These are phyloP conservation scores for Nineta flava DNA, from an alignment of 2,888 invertebrate species.

Conservation along the genomic window DNA sequence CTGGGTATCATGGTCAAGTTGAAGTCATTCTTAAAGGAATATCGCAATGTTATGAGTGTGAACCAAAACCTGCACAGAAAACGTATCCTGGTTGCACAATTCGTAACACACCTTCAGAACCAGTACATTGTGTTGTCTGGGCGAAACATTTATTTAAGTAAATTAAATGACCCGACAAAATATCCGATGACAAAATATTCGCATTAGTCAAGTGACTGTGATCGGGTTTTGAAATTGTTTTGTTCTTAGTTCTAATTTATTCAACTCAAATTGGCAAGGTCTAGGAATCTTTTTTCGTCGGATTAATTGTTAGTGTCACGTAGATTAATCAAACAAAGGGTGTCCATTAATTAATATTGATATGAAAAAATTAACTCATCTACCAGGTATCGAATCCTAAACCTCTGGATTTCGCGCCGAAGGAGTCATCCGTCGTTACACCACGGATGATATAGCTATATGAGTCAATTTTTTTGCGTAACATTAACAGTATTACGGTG, in stretches of 20 bases:
- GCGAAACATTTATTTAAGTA: constrained; percentile 97
- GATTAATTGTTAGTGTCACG: too few species aligned
- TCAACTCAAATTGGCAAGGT: too few species aligned
- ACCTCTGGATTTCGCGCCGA: too few species aligned
- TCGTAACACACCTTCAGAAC: constrained; percentile 96
- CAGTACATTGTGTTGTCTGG: constrained; percentile 99
- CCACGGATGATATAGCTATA: too few species aligned
- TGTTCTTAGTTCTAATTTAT: constrained; percentile 8
- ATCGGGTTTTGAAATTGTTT: constrained; percentile 6
- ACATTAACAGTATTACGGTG: too few species aligned
- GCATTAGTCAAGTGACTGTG: background rate
- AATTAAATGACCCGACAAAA: constrained; percentile 20
- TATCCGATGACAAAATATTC: background rate
- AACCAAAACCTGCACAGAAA: constrained; percentile 78
- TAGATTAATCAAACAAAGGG: too few species aligned
- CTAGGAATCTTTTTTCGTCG: too few species aligned
- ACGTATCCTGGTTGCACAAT: constrained; percentile 97
- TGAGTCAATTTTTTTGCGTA: too few species aligned
- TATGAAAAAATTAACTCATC: too few species aligned
- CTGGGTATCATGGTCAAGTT: constrained; percentile 95
- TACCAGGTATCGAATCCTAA: too few species aligned
- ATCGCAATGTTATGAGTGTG: constrained; percentile 96
- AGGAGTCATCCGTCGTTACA: too few species aligned
- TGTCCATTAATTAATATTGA: too few species aligned
- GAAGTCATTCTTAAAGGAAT: constrained; percentile 70